phyloP scores from a whole-genome alignment of 2,888 invertebrate genomes.

The Torymus aiolomorphi region DNA sequence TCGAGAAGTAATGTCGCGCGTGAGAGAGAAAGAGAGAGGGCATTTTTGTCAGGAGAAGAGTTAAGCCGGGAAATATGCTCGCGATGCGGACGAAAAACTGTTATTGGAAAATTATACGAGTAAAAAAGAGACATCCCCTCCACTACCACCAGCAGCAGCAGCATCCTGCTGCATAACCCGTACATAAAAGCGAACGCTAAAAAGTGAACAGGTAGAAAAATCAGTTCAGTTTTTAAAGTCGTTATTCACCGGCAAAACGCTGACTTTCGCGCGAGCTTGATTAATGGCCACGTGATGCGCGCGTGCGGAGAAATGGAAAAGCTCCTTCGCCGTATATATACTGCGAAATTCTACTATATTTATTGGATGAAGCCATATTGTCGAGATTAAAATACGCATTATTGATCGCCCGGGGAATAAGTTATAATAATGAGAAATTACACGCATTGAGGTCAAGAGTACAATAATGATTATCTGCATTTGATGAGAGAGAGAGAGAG shows the following conservation, averaged over 20 bases:
- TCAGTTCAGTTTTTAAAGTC: constrained; percentile 9
- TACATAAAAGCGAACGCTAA: neutral
- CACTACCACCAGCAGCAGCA: too few species aligned
- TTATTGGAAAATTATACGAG: constrained; percentile 1
- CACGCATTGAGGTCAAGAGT: constrained; percentile 1
- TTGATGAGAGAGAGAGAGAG: too few species aligned
- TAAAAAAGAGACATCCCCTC: neutral
- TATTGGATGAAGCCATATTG: too few species aligned
- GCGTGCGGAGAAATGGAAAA: neutral
- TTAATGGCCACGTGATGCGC: constrained; percentile 13
- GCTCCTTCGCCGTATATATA: neutral
- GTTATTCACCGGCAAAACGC: constrained; percentile 9
- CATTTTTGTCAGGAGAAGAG: too few species aligned
- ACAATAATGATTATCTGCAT: neutral
- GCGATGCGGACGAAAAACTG: constrained; percentile 7
- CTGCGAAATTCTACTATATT: neutral
- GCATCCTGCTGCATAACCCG: too few species aligned
- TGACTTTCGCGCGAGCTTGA: neutral
- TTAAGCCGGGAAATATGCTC: too few species aligned
- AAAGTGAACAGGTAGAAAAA: constrained; percentile 6
- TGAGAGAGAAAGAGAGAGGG: too few species aligned
- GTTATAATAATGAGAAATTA: neutral
- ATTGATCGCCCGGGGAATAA: constrained; percentile 11
- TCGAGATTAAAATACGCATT: constrained; percentile 23
- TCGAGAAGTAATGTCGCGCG: too few species aligned